Conservation (phyloP, 2,888 invertebrate species). For the Ormyrus thymus region DNA sequence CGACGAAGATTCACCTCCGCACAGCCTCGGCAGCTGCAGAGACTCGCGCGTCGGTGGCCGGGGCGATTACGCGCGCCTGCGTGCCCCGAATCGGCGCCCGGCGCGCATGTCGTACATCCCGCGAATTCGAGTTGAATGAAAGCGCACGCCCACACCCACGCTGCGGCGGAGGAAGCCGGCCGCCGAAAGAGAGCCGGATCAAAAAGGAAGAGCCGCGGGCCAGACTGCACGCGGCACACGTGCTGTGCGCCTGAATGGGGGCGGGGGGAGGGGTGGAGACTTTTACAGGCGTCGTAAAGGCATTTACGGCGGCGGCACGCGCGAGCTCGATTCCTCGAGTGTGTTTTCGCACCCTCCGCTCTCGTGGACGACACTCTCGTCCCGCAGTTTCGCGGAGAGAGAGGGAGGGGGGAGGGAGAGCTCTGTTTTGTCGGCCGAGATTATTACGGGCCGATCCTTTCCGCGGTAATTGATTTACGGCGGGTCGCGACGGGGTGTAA, state of each 20-base stretch:
- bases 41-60: too few species aligned
- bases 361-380: neutral
- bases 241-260: slow-evolving; percentile 25
- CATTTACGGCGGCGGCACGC: slow-evolving; percentile 27
- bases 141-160: neutral
- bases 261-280: neutral
- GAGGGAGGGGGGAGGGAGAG: too few species aligned
- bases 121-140: neutral
- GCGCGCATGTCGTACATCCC: neutral
- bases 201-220: too few species aligned
- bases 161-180: too few species aligned
- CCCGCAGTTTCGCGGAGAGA: too few species aligned
- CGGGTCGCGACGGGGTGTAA: too few species aligned
- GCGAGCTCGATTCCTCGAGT: neutral
- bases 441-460: neutral
- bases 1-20: too few species aligned
- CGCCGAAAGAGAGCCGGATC: too few species aligned
- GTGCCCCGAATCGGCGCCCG: neutral
- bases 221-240: neutral
- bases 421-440: neutral
- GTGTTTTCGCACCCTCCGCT: slow-evolving; percentile 5
- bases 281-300: slow-evolving; percentile 49
- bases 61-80: neutral
- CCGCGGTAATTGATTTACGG: slow-evolving; percentile 25
- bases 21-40: too few species aligned